A percentile compares a stretch with the other conserved stretches of the same genome.
Conservation (phyloP, 2,888 invertebrate genomes). For the Drosophila diplacantha region DNA sequence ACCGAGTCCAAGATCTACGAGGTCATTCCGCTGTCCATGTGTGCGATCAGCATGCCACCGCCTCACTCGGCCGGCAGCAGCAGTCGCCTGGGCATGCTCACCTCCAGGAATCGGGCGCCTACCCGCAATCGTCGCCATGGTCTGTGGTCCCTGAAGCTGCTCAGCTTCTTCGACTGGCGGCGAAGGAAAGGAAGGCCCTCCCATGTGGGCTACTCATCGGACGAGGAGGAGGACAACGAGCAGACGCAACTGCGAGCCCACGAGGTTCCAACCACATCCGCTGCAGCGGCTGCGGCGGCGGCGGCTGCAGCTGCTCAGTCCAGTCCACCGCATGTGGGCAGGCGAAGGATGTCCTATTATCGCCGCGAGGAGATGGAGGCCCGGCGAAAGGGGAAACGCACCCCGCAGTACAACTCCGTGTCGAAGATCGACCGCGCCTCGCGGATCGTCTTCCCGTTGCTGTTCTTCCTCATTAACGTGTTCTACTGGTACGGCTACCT, state of each 20-base stretch:
- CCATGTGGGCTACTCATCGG: conserved; percentile 50
- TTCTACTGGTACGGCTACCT: conserved; percentile 89
- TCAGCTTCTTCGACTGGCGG: conserved; percentile 64
- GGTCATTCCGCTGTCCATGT: conserved; percentile 83
- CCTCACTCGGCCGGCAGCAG: conserved; percentile 33
- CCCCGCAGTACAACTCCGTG: conserved; percentile 86
- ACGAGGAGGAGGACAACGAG: conserved; percentile 74
- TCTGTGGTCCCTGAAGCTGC: conserved; percentile 47
- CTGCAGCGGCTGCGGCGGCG: conserved; percentile 49
- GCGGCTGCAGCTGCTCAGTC: conserved; percentile 21
- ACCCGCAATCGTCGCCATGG: conserved; percentile 58
- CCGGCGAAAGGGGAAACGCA: conserved; percentile 76
- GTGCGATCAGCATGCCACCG: conserved; percentile 79
- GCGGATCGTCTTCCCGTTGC: conserved; percentile 85
- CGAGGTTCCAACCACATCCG: conserved; percentile 61
- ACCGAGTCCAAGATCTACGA: conserved; percentile 79
- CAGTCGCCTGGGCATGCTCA: conserved; percentile 57
- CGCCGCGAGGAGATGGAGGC: conserved; percentile 75
- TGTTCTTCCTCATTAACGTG: conserved; percentile 86
- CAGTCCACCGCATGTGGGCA: conserved; percentile 46
- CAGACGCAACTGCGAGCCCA: conserved; percentile 70
- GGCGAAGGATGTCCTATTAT: conserved; percentile 74
- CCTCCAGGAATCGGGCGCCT: conserved; percentile 41
- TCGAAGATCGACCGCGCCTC: conserved; percentile 88
- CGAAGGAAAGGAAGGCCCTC: conserved; percentile 37